Evolutionary conservation across 2,113 vertebrate genomes (phyloP), one percentile per base, ranked within the genome.

Genomic region (Symphodus melops): DNA sequence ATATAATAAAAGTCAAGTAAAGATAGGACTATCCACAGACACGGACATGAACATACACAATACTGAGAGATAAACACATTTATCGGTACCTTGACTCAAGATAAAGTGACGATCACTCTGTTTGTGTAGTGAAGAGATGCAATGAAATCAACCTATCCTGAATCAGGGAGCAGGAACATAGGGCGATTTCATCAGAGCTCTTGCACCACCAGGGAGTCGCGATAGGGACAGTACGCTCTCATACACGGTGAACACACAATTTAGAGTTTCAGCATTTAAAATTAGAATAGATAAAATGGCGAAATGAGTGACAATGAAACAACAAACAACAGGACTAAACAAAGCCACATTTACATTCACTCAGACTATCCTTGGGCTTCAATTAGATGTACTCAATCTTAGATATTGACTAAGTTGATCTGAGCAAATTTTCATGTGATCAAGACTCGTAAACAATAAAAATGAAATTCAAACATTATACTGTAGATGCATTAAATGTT

Each of bases 101-200:
- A 37, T 10, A 13, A 28, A 39, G 54, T 14, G 60, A 60, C 11
- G 59, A 48, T 46, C 42, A 3, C 8, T 41, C 89, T 20, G 8
- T 74, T 69, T 57, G 55, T 59, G 79, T 86, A 84, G 91, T 68
- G 60, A 91, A 93, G 93, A 94, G 82, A 91, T 64, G 68, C 91
- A 88, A 96, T 96, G 95, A 96, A 96, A 95, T 92, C 96, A 93
- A 92, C 95, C 95, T 96, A 96, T 96, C 95, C 95, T 94, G 93
- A 59, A 25, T 28, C 14, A 63, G 20, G 21, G 12, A 85, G 88
- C 94, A 95, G 95, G 95, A 88, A 77, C 90, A 92, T 95, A 96
- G 95, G 92, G 87, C 77, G 93, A 94, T 95, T 96, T 96, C 95
- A 96, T 95, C 94, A 95, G 88, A 91, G 60, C 70, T 88, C 95